Evolutionary conservation across 2,797 vertebrate genomes (phyloP).

Genomic region (Botia almorhae): DNA sequence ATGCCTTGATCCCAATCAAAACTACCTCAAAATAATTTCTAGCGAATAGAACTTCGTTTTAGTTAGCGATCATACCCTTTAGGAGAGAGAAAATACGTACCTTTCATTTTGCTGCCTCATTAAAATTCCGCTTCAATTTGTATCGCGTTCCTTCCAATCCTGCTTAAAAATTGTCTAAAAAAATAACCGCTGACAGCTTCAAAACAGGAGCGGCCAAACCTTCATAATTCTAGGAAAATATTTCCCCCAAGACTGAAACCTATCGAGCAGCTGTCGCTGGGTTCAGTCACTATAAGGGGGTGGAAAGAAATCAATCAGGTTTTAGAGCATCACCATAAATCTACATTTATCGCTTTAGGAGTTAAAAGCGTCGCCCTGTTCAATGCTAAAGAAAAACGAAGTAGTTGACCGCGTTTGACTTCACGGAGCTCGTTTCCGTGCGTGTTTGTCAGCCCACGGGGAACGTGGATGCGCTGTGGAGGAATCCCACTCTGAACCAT

Average conservation of each 20-base stretch:
- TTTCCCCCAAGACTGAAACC: slow-evolving; percentile 34
- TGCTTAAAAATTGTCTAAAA: slow-evolving; percentile 27
- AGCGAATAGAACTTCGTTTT: neutral
- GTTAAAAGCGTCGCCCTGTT: slow-evolving; percentile 47
- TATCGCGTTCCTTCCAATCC: slow-evolving; percentile 42
- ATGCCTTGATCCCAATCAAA: neutral
- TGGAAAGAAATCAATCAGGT: slow-evolving; percentile 54
- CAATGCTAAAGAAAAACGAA: slow-evolving; percentile 36
- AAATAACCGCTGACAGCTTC: slow-evolving; percentile 43
- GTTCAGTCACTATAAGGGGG: slow-evolving; percentile 41
- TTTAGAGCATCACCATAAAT: slow-evolving; percentile 55
- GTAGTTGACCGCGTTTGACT: slow-evolving; percentile 47
- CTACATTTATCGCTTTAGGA: slow-evolving; percentile 49
- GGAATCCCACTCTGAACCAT: slow-evolving; percentile 63
- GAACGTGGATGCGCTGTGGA: slow-evolving; percentile 41
- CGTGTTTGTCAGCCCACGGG: slow-evolving; percentile 46
- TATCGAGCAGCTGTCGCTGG: slow-evolving; percentile 37
- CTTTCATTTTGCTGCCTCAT: slow-evolving; percentile 60
- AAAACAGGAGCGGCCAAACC: slow-evolving; percentile 23
- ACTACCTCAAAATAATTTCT: neutral
- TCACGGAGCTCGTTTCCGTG: slow-evolving; percentile 33
- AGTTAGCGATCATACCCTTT: neutral
- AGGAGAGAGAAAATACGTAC: slow-evolving; percentile 38
- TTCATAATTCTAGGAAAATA: slow-evolving; percentile 29
- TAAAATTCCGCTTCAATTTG: slow-evolving; percentile 47